These are phyloP conservation scores for Siniperca undulata DNA, from an alignment of 2,797 vertebrate genomes.

Conservation along the genomic window DNA sequence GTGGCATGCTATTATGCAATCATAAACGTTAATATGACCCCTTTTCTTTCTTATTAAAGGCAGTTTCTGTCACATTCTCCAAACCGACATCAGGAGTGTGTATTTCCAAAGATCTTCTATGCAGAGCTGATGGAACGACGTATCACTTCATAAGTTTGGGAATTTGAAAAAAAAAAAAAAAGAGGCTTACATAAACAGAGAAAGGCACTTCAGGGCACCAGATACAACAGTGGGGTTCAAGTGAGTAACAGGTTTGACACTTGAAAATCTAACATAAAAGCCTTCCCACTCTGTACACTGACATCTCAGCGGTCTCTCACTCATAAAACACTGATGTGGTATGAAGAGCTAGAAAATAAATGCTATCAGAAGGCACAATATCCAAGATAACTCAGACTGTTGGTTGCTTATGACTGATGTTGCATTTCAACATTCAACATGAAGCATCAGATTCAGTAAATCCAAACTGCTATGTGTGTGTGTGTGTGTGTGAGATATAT, in stretches of 20 bases:
- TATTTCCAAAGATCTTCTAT: slow-evolving; percentile 30
- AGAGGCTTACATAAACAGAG: slow-evolving; percentile 1
- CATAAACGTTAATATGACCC: slow-evolving; percentile 35
- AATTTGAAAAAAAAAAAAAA: not conserved
- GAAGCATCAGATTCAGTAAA: too few species aligned
- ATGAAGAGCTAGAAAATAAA: not conserved
- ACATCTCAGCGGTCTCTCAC: slow-evolving; percentile 17
- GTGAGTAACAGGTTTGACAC: slow-evolving; percentile 43
- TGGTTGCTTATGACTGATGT: too few species aligned
- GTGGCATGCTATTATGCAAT: slow-evolving; percentile 37
- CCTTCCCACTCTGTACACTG: slow-evolving; percentile 6
- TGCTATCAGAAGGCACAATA: too few species aligned
- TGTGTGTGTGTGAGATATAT: too few species aligned
- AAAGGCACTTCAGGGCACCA: slow-evolving; percentile 80
- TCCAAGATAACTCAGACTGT: too few species aligned
- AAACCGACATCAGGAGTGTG: slow-evolving; percentile 22
- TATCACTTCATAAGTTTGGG: slow-evolving; percentile 22
- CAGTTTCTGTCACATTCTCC: slow-evolving; percentile 15
- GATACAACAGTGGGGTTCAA: slow-evolving; percentile 69
- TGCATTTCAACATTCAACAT: too few species aligned
- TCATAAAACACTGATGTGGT: slow-evolving; percentile 31
- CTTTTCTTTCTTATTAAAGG: slow-evolving; percentile 39
- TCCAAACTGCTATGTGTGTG: not conserved
- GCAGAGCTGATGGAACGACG: slow-evolving; percentile 36
- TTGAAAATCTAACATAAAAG: slow-evolving; percentile 22